These are phyloP conservation scores for Drosophila novamexicana DNA, from an alignment of 1,140 invertebrate species.

Conservation along the genomic window DNA sequence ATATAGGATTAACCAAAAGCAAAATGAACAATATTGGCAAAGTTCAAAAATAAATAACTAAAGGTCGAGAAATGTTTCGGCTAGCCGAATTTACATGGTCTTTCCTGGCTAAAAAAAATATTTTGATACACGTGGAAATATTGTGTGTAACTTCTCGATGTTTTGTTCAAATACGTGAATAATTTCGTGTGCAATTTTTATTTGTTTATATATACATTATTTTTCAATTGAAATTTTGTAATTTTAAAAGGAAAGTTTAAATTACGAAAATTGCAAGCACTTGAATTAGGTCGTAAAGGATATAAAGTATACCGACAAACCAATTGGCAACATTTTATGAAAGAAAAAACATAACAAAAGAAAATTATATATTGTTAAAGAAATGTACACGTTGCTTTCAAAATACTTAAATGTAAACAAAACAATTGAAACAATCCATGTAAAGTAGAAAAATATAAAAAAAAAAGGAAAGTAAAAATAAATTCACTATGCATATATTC, in stretches of 20 bases:
- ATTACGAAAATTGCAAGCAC: slow-evolving; percentile 56
- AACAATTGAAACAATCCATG: slow-evolving; percentile 38
- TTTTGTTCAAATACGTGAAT: slow-evolving; percentile 26
- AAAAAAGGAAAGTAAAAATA: slow-evolving; percentile 31
- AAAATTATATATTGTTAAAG: slow-evolving; percentile 65
- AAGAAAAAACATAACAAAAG: slow-evolving; percentile 38
- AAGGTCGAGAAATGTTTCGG: slow-evolving; percentile 26
- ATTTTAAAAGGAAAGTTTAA: slow-evolving; percentile 5
- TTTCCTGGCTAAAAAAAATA: neutral
- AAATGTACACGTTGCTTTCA: slow-evolving; percentile 50
- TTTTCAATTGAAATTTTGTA: slow-evolving; percentile 11
- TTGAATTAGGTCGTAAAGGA: slow-evolving; percentile 79
- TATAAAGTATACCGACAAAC: slow-evolving; percentile 78
- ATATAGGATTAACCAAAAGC: slow-evolving; percentile 40
- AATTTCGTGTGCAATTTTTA: slow-evolving; percentile 72
- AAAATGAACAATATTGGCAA: slow-evolving; percentile 35
- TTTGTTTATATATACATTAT: slow-evolving; percentile 28
- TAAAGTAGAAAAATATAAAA: slow-evolving; percentile 49
- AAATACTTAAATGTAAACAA: slow-evolving; percentile 32
- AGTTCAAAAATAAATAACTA: slow-evolving; percentile 14
- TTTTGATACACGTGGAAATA: neutral
- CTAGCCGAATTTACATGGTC: slow-evolving; percentile 21
- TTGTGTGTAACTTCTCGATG: slow-evolving; percentile 18
- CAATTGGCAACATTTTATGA: slow-evolving; percentile 45
- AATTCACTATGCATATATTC: slow-evolving; percentile 25